Evolutionary conservation across 1,140 invertebrate species (phyloP).

Genomic region (Zaprionus vittiger): DNA sequence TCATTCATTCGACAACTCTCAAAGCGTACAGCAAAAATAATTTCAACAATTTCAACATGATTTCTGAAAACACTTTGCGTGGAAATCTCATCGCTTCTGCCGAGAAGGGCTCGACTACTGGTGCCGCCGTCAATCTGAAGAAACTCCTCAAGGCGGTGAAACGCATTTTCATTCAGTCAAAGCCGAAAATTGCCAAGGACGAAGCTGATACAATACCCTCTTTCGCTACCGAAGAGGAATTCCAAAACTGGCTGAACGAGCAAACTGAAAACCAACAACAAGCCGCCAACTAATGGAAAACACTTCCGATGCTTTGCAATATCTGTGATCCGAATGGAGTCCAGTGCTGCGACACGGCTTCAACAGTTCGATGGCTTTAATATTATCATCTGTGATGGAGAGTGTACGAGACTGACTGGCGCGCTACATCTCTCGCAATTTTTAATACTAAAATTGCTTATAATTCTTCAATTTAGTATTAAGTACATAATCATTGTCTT

Average conservation of each 20-base stretch:
- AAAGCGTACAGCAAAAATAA: slow-evolving; percentile 39
- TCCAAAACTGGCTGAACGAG: slow-evolving; percentile 75
- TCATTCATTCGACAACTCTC: slow-evolving; percentile 59
- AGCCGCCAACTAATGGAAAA: slow-evolving; percentile 12
- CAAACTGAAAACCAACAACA: slow-evolving; percentile 53
- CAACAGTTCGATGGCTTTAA: slow-evolving; percentile 63
- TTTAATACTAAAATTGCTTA: slow-evolving; percentile 14
- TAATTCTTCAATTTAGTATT: slow-evolving; percentile 31
- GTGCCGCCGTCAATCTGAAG: slow-evolving; percentile 58
- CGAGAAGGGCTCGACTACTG: slow-evolving; percentile 55
- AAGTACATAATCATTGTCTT: slow-evolving; percentile 69
- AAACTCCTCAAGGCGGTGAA: slow-evolving; percentile 63
- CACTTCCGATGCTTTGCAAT: slow-evolving; percentile 5
- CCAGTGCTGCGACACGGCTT: slow-evolving; percentile 18
- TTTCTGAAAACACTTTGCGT: slow-evolving; percentile 35
- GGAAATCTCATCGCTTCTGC: slow-evolving; percentile 19
- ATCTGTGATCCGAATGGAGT: slow-evolving; percentile 67
- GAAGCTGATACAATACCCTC: slow-evolving; percentile 15
- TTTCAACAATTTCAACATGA: slow-evolving; percentile 47
- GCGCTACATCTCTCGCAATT: slow-evolving; percentile 42
- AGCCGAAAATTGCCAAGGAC: slow-evolving; percentile 13
- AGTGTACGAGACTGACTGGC: slow-evolving; percentile 61
- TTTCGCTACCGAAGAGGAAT: slow-evolving; percentile 63
- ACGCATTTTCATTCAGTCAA: slow-evolving; percentile 51
- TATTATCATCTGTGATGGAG: slow-evolving; percentile 61